Evolutionary conservation across 2,888 invertebrate species (phyloP), one percentile per base, ranked within the genome.

Genomic region (Cosmorhoe ocellata): DNA sequence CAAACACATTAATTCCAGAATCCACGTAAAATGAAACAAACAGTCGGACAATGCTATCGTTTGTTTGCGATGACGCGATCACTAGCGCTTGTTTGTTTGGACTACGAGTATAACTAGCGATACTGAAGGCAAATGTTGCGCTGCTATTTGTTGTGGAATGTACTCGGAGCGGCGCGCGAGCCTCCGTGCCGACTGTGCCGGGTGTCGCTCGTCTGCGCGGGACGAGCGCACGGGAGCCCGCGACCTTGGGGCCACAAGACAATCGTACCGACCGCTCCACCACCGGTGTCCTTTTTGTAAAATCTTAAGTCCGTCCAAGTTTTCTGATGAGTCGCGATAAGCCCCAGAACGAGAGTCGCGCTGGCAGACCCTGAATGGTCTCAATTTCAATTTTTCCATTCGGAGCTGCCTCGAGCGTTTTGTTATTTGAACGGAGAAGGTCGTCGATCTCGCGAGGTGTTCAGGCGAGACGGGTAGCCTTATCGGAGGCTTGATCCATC

Each of bases 401-500:
- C 14, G 28, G 28, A 30, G 18, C 14, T 32, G 37, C 42, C 32
- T 31, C 13, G 32, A 34, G 47, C 47, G 14, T 24, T 50, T 42
- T 41, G 28, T 31, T 11, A 47, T 41, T 42, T 32, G 5, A 46
- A 18, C 22, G 11, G 4, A 24, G 24, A 11, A 11, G 49, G 31
- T 49, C 43, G 30, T 10, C 37, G 38, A 43, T 43, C 49, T 22
- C 38, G 24, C 32, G 6, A 43, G 49, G 43, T 50, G 49, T 43
- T 49, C 42, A 42, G 50, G 36, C 45, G 51, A 51, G 43, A 44
- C 50, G 36, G 41, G 24, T 28, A 13, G 50, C 50, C 48, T 54
- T 55, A 58, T 59, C 54, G 37, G 34, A 49, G 36, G 44, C 46
- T 53, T 54, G 51, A 53, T 59, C 56, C 56, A 50, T 54, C 59